Evolutionary conservation across 2,113 vertebrate genomes (phyloP).

Genomic region (Xenopus borealis): DNA sequence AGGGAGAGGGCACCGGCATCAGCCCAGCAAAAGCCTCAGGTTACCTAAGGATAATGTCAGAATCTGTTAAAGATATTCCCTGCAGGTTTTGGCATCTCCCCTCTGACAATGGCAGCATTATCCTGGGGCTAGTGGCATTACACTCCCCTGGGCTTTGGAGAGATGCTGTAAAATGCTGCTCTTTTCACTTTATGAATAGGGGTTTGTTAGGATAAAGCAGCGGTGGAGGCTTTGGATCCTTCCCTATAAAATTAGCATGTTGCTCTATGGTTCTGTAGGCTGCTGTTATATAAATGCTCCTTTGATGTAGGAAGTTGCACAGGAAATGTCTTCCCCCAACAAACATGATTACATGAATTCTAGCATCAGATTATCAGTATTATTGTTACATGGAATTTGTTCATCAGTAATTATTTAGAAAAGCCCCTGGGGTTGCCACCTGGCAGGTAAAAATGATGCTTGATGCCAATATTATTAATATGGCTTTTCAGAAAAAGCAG

Average conservation of each 20-base stretch:
- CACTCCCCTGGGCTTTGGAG: slow-evolving; percentile 51
- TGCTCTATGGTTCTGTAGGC: not conserved
- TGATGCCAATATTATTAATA: too few relatives aligned
- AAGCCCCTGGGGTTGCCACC: too few relatives aligned
- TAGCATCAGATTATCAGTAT: too few relatives aligned
- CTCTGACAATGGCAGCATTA: slow-evolving; percentile 61
- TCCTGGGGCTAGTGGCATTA: slow-evolving; percentile 49
- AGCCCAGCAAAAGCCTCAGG: slow-evolving; percentile 53
- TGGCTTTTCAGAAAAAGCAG: too few relatives aligned
- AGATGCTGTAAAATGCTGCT: slow-evolving; percentile 47
- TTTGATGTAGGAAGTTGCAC: too few relatives aligned
- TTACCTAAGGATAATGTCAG: slow-evolving; percentile 63
- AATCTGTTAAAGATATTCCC: slow-evolving; percentile 61
- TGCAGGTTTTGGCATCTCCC: slow-evolving; percentile 49
- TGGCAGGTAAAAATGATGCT: too few relatives aligned
- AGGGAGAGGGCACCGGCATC: slow-evolving; percentile 44
- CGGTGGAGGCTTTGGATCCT: slow-evolving; percentile 38
- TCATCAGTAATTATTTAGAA: too few relatives aligned
- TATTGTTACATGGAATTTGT: too few relatives aligned
- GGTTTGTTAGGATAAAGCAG: slow-evolving; percentile 45
- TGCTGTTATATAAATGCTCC: too few relatives aligned
- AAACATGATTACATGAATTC: too few relatives aligned
- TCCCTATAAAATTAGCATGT: slow-evolving; percentile 20
- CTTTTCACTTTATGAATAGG: slow-evolving; percentile 51
- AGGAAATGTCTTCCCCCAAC: too few relatives aligned